Evolutionary conservation across 2,888 invertebrate genomes (phyloP).

Genomic region (Bimastos eiseni): DNA sequence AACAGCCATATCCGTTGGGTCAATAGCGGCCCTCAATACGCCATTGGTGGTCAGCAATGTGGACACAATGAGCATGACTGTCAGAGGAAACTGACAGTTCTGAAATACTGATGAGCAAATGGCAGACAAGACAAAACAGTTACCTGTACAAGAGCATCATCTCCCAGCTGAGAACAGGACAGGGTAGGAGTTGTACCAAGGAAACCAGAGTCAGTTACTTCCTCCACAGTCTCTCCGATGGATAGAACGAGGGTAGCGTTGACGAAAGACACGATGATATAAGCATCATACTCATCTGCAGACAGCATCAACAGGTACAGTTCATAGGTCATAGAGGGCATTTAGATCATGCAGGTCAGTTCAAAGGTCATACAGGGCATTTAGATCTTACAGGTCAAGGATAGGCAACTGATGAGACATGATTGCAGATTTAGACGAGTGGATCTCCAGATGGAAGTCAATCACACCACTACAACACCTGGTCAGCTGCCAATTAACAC

Average conservation of each 20-base stretch:
- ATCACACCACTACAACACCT: neutral
- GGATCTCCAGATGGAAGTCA: neutral
- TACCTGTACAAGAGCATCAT: slow-evolving; percentile 95
- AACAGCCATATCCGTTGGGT: too few relatives aligned
- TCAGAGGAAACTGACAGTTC: neutral
- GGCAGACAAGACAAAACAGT: neutral
- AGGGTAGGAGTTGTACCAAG: slow-evolving; percentile 96
- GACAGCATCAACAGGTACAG: slow-evolving; percentile 26
- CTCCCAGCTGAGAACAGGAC: slow-evolving; percentile 95
- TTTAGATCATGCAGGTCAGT: too few relatives aligned
- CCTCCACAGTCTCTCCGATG: slow-evolving; percentile 99
- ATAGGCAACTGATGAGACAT: too few relatives aligned
- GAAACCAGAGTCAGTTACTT: slow-evolving; percentile 99
- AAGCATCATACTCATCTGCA: slow-evolving; percentile 95
- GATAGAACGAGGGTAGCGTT: slow-evolving; percentile 96
- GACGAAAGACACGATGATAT: slow-evolving; percentile 99
- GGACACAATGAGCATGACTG: too few relatives aligned
- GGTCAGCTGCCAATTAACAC: neutral
- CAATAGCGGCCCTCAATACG: too few relatives aligned
- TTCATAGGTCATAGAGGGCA: neutral
- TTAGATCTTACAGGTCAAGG: too few relatives aligned
- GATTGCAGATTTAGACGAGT: neutral
- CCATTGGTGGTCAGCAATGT: too few relatives aligned
- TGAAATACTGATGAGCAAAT: neutral
- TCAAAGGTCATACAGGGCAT: too few relatives aligned